Conservation (phyloP, 2,797 vertebrate species). For the Melanotaenia parkinsoni region DNA sequence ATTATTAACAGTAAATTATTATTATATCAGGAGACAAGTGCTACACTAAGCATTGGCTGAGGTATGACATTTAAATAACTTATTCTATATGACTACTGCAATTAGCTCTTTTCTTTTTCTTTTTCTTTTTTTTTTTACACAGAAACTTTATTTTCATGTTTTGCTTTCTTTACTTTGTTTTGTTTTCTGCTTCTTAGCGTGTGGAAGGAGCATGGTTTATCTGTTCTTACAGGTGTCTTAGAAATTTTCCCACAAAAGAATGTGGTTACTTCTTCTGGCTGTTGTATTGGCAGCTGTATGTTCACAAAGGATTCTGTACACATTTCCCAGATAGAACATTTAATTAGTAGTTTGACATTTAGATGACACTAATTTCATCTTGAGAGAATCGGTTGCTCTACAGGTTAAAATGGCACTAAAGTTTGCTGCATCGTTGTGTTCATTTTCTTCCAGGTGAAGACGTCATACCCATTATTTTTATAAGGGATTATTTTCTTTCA, state of each 20-base stretch:
- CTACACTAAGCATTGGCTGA: slow-evolving; percentile 41
- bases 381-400: slow-evolving; percentile 1
- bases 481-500: slow-evolving; percentile 13
- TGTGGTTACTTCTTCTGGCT: not conserved
- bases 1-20: no score
- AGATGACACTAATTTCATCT: slow-evolving; percentile 13
- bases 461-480: not conserved
- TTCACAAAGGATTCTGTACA: not conserved
- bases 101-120: slow-evolving; percentile 27
- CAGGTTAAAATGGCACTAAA: not conserved
- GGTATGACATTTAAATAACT: slow-evolving; percentile 66
- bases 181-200: slow-evolving; percentile 20
- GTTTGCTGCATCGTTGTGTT: not conserved
- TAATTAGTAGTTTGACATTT: slow-evolving; percentile 12
- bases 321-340: not conserved
- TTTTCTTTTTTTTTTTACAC: slow-evolving; percentile 10
- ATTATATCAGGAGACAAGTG: no score
- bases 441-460: not conserved
- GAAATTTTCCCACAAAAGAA: slow-evolving; percentile 8
- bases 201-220: slow-evolving; percentile 9
- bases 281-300: not conserved
- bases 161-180: slow-evolving; percentile 12
- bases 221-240: slow-evolving; percentile 9
- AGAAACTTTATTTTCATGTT: slow-evolving; percentile 34
- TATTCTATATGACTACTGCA: slow-evolving; percentile 49